Evolutionary conservation across 2,888 invertebrate species (phyloP), one percentile per base, ranked within the genome.

Genomic region (Odontothrips loti): DNA sequence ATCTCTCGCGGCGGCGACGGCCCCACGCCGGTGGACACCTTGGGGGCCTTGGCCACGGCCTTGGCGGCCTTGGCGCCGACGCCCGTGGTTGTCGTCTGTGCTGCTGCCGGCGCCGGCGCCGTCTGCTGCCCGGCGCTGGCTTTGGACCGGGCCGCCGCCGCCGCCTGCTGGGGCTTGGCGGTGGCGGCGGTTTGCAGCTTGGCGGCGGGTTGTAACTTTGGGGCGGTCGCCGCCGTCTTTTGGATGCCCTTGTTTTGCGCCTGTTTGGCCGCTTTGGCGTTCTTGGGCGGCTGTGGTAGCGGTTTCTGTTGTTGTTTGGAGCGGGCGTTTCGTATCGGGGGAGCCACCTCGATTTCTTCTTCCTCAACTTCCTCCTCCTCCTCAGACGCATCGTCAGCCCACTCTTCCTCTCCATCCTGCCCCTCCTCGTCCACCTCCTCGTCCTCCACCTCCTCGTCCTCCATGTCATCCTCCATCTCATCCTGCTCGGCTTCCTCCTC

Each of bases 11-110:
- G 91, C 10, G 92, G 91, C 0, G 92, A 92, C 43, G 91, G 89
- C 1, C 92, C 92, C 83, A 91, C 91, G n/a, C 90, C 91, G 3
- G 91, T 92, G 0, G 92, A 91, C 80, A 88, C 88, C 84, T 89
- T 88, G 83, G 27, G 80, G 23, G 81, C 34, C 27, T 58, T 68
- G 1, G 80, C 10, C 43, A 6, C 34, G 34, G n/a, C 10, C 47
- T 27, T 75, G 47, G 48, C 43, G 17, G 63, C 58, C 58, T 43
- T 43, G 58, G 15, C 20, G 58, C 58, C 58, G 58, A 43, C 34
- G 34, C 3, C 2, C 3, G 34, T 6, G 3, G 34, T 6, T 43
- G 34, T 20, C 79, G 68, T 47, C 20, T 80, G 47, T 34, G 63
- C 81, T 23, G 78, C 68, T 23, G 80, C 79, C 27, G 82, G 58